phyloP scores from a whole-genome alignment of 2,797 vertebrate genomes.

The Melanogrammus aeglefinus region DNA sequence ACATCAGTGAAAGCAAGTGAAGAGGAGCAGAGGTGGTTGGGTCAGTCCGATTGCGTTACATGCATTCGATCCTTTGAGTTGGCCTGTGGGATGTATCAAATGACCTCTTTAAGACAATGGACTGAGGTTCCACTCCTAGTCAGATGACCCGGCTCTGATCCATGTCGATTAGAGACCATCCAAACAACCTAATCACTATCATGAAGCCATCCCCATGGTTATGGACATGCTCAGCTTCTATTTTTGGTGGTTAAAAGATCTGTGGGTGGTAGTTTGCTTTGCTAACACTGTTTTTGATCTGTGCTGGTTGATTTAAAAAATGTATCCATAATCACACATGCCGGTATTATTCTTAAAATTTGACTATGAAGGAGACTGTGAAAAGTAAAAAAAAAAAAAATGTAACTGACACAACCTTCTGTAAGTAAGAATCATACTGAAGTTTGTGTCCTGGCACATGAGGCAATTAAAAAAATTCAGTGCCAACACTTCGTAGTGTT shows the following conservation, averaged over 20 bases:
- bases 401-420: neutral
- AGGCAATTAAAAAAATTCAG: neutral
- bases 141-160: constrained; percentile 41
- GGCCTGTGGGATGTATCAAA: constrained; percentile 41
- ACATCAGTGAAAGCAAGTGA: neutral
- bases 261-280: neutral
- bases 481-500: neutral
- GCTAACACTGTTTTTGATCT: neutral
- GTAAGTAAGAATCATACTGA: neutral
- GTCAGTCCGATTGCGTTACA: constrained; percentile 15
- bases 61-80: constrained; percentile 21
- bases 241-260: neutral
- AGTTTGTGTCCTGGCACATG: neutral
- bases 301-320: neutral
- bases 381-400: neutral
- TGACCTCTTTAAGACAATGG: constrained; percentile 34
- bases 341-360: neutral
- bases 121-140: constrained; percentile 30
- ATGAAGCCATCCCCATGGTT: neutral
- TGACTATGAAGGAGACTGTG: neutral
- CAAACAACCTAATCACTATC: neutral
- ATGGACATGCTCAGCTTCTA: neutral
- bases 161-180: neutral
- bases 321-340: neutral
- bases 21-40: neutral